Evolutionary conservation across 2,888 invertebrate species (phyloP).

Genomic region (Priocnemis perturbator): DNA sequence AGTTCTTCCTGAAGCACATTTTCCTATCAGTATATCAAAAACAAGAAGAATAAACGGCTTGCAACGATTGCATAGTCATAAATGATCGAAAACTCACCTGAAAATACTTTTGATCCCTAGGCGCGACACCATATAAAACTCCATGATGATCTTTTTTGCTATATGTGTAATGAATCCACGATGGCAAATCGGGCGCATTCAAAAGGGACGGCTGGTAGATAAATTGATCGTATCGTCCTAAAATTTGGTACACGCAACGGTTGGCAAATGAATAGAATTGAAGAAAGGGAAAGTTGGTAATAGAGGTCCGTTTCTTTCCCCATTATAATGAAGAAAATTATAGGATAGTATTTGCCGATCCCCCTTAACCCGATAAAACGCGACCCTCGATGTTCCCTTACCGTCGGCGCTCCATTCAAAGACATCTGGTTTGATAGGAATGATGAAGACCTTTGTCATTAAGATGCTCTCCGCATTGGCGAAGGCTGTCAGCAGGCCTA

Average conservation of each 20-base stretch:
- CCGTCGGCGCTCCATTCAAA: constrained; percentile 89
- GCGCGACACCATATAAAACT: constrained; percentile 90
- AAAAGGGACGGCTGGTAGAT: constrained; percentile 85
- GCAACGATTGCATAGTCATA: too few species aligned
- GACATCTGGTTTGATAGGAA: constrained; percentile 85
- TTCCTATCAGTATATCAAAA: not conserved
- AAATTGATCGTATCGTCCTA: constrained; percentile 77
- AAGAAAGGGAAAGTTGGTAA: too few species aligned
- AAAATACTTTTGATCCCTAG: constrained; percentile 78
- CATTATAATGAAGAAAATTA: too few species aligned
- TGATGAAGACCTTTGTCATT: constrained; percentile 86
- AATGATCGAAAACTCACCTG: constrained; percentile 60
- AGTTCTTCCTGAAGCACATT: too few species aligned
- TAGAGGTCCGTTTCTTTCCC: too few species aligned
- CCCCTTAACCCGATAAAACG: too few species aligned
- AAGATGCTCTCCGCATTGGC: constrained; percentile 77
- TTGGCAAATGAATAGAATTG: too few species aligned
- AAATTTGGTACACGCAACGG: too few species aligned
- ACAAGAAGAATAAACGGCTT: too few species aligned
- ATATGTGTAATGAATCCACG: constrained; percentile 90
- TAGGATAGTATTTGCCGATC: too few species aligned
- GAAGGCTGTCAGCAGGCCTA: constrained; percentile 30
- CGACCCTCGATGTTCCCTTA: constrained; percentile 60
- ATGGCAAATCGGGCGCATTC: constrained; percentile 89
- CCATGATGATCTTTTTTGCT: constrained; percentile 87